Evolutionary conservation across 2,888 invertebrate species (phyloP).

Genomic region (Flexamia atlantica): DNA sequence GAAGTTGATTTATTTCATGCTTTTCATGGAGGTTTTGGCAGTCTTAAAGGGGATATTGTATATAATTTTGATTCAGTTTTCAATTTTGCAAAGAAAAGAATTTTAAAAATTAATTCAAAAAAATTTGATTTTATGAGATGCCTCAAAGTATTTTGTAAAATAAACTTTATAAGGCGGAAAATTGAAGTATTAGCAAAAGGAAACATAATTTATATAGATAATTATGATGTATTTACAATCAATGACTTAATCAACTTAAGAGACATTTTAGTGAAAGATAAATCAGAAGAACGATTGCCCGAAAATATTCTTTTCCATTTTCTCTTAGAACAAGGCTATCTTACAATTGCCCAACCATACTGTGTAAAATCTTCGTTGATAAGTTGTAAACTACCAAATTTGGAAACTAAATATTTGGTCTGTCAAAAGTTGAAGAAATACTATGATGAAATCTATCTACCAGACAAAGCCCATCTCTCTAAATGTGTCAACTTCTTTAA

Average conservation of each 20-base stretch:
- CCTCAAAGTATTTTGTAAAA: not conserved
- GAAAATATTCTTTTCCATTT: constrained; percentile 22
- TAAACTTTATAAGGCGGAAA: constrained; percentile 22
- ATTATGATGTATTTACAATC: not conserved
- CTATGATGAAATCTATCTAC: constrained; percentile 35
- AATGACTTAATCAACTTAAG: constrained; percentile 30
- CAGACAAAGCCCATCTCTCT: constrained; percentile 22
- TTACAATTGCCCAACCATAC: not conserved
- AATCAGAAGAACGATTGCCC: constrained; percentile 1
- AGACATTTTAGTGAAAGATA: not conserved
- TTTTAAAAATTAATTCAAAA: not conserved
- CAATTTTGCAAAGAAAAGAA: not conserved
- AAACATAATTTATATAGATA: not conserved
- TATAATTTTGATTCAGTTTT: constrained; percentile 25
- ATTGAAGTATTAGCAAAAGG: constrained; percentile 6
- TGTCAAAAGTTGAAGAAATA: constrained; percentile 21
- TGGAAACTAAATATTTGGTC: not conserved
- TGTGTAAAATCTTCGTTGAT: not conserved
- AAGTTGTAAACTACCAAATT: not conserved
- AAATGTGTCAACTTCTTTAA: constrained; percentile 37
- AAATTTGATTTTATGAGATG: not conserved
- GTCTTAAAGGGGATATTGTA: not conserved
- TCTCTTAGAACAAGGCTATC: constrained; percentile 39
- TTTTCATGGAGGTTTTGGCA: constrained; percentile 36
- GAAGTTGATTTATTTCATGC: not conserved